Base-by-base conservation (phyloP, 2,113 vertebrate species). In the Oreochromis spilurus region DNA sequence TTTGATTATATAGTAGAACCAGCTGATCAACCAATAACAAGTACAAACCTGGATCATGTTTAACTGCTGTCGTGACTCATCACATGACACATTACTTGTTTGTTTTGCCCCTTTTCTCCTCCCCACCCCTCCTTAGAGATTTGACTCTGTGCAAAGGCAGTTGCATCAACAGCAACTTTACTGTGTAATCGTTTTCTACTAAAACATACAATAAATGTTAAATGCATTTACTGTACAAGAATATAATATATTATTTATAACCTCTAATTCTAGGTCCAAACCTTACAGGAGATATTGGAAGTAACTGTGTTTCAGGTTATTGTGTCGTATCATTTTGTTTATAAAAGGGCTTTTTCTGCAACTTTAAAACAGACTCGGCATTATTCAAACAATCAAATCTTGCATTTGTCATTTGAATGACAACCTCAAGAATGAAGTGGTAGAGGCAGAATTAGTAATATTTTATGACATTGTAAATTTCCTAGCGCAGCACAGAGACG, bases 101-200 rank as follows among this genome's bases (percentile, higher is more conserved):
- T 87, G 70, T 80, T 89, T 65, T 45, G 21, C 48, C 57, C 70
- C 29, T 2, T 45, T 54, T 82, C 29, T 36, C 75, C 11, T 26
- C 17, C 10, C 40, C 45, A 2, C 36, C 83, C 31, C 2, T 86
- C 84, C 84, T 52, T 13, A 36, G 87, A 92, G 88, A 70, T 58
- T 53, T 82, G 26, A 62, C 53, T 43, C 72, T 52, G 70, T 80
- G 43, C 8, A 50, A 85, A 84, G 79, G 55, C 72, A 57, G 75
- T 48, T 54, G 75, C 72, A 81, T 81, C 70, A 40, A 58, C 83
- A 86, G 81, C 53, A 16, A 72, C 11, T 83, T 55, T 17, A 17
- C 80, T 38, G 75, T 90, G 24, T 87, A 84, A 92, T 84, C 36
- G 58, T 77, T 11, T 77, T 86, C 45, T 29, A 36, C 72, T 24